phyloP scores from a whole-genome alignment of 2,113 vertebrate genomes.

The Takifugu flavidus region DNA sequence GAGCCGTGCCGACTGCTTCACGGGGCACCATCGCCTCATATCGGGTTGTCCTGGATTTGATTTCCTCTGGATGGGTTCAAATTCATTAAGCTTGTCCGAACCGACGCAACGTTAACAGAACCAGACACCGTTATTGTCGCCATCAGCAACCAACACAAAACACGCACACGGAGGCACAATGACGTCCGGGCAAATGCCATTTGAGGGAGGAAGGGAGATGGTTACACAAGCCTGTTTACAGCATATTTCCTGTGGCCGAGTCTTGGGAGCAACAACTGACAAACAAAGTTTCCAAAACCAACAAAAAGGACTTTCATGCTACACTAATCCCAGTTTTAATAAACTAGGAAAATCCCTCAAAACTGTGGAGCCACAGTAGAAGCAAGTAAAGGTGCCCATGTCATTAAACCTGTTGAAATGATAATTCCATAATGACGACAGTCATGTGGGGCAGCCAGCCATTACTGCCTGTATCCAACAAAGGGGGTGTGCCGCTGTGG shows the following conservation, averaged over 20 bases:
- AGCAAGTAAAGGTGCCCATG: conserved; percentile 1
- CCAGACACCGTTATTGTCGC: conserved; percentile 23
- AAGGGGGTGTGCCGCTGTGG: conserved; percentile 6
- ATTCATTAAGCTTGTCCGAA: conserved; percentile 35
- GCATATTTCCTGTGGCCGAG: conserved; percentile 72
- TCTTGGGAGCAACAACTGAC: conserved; percentile 66
- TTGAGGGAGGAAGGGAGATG: conserved; percentile 60
- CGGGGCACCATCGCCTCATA: conserved; percentile 16
- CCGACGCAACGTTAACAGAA: conserved; percentile 32
- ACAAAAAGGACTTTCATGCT: background rate
- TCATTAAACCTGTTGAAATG: conserved; percentile 18
- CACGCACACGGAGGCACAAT: conserved; percentile 20
- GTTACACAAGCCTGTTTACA: conserved; percentile 74
- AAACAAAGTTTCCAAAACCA: conserved; percentile 59
- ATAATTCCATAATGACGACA: conserved; percentile 23
- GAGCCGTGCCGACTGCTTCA: conserved; percentile 33
- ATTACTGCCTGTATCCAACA: conserved; percentile 36
- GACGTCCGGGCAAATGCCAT: conserved; percentile 59
- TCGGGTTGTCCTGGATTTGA: conserved; percentile 30
- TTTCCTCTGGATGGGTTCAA: conserved; percentile 35
- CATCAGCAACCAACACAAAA: conserved; percentile 9
- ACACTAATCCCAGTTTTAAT: conserved; percentile 9
- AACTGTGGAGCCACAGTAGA: conserved; percentile 5
- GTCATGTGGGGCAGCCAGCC: conserved; percentile 31
- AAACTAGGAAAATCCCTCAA: conserved; percentile 1